phyloP scores from a whole-genome alignment of 2,888 invertebrate species.

The Oxycera nigricornis region DNA sequence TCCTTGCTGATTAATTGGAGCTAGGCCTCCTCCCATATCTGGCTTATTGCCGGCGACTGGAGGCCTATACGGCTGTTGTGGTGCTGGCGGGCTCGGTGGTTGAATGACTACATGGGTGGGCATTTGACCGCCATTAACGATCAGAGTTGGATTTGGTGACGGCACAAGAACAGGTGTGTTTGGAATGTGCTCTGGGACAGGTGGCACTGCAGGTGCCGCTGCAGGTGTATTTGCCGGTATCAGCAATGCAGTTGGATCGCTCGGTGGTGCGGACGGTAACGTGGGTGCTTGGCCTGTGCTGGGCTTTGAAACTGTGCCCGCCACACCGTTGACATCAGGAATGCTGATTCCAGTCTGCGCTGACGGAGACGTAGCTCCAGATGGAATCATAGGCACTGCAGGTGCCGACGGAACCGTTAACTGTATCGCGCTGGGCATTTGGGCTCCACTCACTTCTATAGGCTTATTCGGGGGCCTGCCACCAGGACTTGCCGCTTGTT shows the following conservation, averaged over 20 bases:
- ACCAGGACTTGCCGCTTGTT: neutral
- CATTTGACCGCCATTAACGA: neutral
- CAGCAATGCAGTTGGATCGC: neutral
- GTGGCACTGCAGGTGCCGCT: neutral
- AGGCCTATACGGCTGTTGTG: neutral
- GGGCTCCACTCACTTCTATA: constrained; percentile 13
- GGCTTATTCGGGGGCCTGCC: neutral
- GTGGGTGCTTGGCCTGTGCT: neutral
- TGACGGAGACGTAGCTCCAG: neutral
- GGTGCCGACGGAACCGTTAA: neutral
- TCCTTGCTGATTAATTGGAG: neutral
- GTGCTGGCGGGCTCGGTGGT: neutral
- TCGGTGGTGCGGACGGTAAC: neutral
- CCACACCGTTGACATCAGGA: neutral
- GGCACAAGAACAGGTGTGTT: neutral
- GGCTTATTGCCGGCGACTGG: neutral
- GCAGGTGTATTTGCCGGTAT: neutral
- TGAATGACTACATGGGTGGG: neutral
- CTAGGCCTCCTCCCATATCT: neutral
- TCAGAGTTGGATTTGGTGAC: neutral
- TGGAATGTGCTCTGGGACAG: neutral
- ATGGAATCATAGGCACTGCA: neutral
- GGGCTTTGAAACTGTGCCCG: neutral
- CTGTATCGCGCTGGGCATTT: constrained; percentile 19
- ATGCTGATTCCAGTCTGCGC: constrained; percentile 4